Conservation (phyloP, 2,888 invertebrate genomes). For the Scelioninae gen. 1 region DNA sequence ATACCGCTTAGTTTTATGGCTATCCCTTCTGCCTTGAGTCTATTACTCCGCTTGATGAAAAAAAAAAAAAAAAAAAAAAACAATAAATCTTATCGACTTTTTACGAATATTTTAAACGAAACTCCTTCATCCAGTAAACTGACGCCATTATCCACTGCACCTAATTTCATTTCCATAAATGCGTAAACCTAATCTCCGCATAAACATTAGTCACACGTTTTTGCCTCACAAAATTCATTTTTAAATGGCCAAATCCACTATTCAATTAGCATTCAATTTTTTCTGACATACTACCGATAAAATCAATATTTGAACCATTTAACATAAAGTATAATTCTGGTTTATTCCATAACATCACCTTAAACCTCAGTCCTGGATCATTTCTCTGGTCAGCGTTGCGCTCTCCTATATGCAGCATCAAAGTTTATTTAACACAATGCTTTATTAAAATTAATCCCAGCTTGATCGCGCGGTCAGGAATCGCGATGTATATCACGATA, state of each 20-base stretch:
- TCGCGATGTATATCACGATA: slow-evolving; percentile 56
- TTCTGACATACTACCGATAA: too few species aligned
- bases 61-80: too few species aligned
- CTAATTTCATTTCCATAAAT: slow-evolving; percentile 12
- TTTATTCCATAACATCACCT: too few species aligned
- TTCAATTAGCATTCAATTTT: too few species aligned
- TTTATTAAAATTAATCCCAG: slow-evolving; percentile 47
- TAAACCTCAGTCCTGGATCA: too few species aligned
- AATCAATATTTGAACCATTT: too few species aligned
- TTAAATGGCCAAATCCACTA: too few species aligned
- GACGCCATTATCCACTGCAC: not conserved
- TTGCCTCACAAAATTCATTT: too few species aligned
- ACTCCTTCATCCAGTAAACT: slow-evolving; percentile 15
- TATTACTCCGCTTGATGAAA: slow-evolving; percentile 32
- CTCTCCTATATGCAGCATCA: not conserved
- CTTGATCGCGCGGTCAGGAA: slow-evolving; percentile 31
- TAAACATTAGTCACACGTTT: not conserved
- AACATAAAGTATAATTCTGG: too few species aligned
- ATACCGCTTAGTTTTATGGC: slow-evolving; percentile 55
- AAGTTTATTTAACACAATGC: slow-evolving; percentile 39
- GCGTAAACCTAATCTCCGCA: slow-evolving; percentile 1
- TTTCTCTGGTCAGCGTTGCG: not conserved
- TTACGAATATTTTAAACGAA: slow-evolving; percentile 32
- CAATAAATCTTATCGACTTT: slow-evolving; percentile 45
- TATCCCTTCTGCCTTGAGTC: slow-evolving; percentile 36